phyloP scores from a whole-genome alignment of 2,113 vertebrate genomes.

The Eulemur rufifrons region DNA sequence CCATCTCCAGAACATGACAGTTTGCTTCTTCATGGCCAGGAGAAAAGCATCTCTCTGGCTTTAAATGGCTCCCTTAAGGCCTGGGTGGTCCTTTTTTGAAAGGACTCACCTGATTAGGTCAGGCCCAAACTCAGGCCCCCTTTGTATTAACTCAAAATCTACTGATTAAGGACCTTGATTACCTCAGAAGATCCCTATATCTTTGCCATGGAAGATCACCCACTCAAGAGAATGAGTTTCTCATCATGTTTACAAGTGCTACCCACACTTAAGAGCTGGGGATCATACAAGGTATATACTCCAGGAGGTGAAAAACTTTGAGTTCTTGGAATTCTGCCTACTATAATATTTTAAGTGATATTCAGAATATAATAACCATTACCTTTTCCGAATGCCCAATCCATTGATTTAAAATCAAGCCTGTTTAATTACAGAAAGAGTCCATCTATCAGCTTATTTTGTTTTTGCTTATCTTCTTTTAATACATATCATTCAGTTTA shows the following conservation, averaged over 20 bases:
- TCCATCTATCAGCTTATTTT: background rate
- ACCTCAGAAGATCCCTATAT: background rate
- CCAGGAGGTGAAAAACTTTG: background rate
- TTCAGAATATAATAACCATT: background rate
- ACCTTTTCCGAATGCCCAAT: background rate
- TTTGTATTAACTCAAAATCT: background rate
- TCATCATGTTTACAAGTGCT: background rate
- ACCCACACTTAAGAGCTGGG: background rate
- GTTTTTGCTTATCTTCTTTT: background rate
- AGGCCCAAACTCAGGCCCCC: background rate
- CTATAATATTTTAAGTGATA: background rate
- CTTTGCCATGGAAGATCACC: background rate
- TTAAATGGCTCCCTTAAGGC: background rate
- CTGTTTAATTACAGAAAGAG: background rate
- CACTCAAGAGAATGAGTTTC: background rate
- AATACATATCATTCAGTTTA: background rate
- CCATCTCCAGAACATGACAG: background rate
- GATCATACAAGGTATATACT: background rate
- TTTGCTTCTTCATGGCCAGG: background rate
- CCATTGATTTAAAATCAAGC: constrained; percentile 3
- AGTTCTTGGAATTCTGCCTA: background rate
- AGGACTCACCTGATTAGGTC: background rate
- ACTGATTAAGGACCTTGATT: background rate
- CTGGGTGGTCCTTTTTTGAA: background rate
- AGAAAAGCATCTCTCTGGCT: background rate